Conservation (phyloP, 2,888 invertebrate species). For the Nephrocerus scutellatus region DNA sequence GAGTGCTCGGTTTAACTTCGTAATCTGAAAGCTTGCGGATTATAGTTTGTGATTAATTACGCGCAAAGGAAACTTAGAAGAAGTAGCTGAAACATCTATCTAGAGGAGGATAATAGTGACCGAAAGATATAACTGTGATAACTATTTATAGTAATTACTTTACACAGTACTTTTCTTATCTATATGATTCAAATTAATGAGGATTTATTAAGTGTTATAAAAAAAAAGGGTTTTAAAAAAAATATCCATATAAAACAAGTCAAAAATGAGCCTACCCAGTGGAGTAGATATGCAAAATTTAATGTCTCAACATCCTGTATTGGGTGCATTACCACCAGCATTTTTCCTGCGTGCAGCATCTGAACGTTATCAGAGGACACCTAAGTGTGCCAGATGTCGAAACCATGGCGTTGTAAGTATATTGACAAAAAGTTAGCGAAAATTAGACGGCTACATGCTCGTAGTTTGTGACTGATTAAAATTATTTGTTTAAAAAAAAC, state of each 20-base stretch:
- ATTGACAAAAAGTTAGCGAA: too few species aligned
- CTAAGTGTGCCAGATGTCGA: conserved; percentile 93
- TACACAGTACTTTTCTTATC: background rate
- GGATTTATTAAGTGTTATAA: conserved; percentile 1
- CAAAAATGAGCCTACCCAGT: conserved; percentile 72
- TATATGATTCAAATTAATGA: background rate
- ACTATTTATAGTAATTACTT: too few species aligned
- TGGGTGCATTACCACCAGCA: conserved; percentile 76
- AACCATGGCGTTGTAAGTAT: conserved; percentile 96
- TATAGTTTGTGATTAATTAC: conserved; percentile 10
- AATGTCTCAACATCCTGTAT: conserved; percentile 77
- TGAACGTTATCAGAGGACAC: conserved; percentile 91
- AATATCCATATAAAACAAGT: conserved; percentile 4
- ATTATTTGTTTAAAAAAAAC: too few species aligned
- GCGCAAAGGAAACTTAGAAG: background rate
- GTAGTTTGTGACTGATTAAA: too few species aligned
- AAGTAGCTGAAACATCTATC: background rate
- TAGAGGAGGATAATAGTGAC: background rate
- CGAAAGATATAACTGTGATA: too few species aligned
- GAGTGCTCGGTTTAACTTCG: too few species aligned
- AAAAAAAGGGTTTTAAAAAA: conserved; percentile 6
- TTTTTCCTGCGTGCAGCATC: conserved; percentile 82
- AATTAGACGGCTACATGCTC: too few species aligned
- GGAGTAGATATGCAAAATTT: conserved; percentile 80
- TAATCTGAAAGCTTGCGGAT: too few species aligned